Evolutionary conservation across 2,797 vertebrate genomes (phyloP).

Genomic region (Botia almorhae): DNA sequence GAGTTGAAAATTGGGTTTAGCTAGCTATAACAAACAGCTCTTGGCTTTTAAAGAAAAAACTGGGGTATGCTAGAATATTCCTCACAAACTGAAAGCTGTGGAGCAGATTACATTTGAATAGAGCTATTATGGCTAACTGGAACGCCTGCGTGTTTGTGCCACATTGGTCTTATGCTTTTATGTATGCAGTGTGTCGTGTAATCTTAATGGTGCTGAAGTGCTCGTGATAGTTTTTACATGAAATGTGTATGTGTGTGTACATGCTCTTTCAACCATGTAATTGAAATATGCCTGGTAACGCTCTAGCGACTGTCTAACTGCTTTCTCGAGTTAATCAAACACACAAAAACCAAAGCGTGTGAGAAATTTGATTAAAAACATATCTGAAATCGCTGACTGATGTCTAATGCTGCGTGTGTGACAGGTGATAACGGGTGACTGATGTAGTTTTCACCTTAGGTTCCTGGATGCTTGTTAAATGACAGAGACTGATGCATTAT

Average conservation of each 20-base stretch:
- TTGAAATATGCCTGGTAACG: not conserved
- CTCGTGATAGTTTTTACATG: slow-evolving; percentile 16
- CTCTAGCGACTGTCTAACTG: not conserved
- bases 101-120: slow-evolving; percentile 18
- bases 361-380: slow-evolving; percentile 2
- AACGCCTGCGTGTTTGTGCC: not conserved
- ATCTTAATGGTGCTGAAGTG: slow-evolving; percentile 19
- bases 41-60: slow-evolving; percentile 21
- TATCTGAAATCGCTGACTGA: not conserved
- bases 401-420: slow-evolving; percentile 1
- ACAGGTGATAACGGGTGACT: slow-evolving; percentile 2
- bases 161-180: not conserved
- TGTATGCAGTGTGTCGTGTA: not conserved
- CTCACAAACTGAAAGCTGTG: slow-evolving; percentile 4
- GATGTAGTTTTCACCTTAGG: slow-evolving; percentile 13
- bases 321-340: not conserved
- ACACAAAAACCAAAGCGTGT: not conserved
- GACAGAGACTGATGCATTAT: slow-evolving; percentile 7
- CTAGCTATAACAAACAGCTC: slow-evolving; percentile 28
- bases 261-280: not conserved
- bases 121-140: not conserved
- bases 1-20: slow-evolving; percentile 1
- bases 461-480: slow-evolving; percentile 15
- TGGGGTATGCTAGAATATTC: not conserved
- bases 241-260: not conserved